Base-by-base conservation (phyloP, 1,140 invertebrate genomes). In the Pentalonia nigronervosa region DNA sequence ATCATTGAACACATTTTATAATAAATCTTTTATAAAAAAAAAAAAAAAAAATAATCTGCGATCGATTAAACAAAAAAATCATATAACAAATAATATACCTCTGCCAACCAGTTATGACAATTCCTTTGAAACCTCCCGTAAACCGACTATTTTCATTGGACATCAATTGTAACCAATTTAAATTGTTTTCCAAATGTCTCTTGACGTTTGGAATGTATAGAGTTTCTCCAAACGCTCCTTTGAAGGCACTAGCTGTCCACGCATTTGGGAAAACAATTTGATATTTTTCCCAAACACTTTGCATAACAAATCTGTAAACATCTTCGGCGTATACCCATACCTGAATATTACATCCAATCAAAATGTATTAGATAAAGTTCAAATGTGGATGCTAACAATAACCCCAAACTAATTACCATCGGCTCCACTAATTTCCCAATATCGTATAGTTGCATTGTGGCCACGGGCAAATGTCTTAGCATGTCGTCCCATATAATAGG, bases 401-500 rank as follows among this genome's bases (percentile, higher is more conserved):
- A 3, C 1, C 21, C 14, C 23, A 50, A 92, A 50, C 6, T 14
- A 92, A 93, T 94, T 91, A 98, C 97, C 96, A 99, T 98, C 0
- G 97, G 97, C 95, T 98, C 97, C 1, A 98, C 97, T 87, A 97
- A 96, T 56, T 96, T 96, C 1, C 97, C 96, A n/a, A 98, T 95
- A n/a, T 97, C 96, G 94, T 96, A 97, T 89, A 96, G 96, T 95
- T 96, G 95, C 95, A 97, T 96, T 94, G 96, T 95, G 93, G 96
- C 95, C 94, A 96, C 95, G n/a, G 96, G 96, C 94, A 98, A 96
- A 67, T 97, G 96, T 47, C 98, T 96, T 60, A 99, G 95, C 98
- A 99, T 99, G 95, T 99, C 99, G 95, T 99, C 98, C 99, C 99
- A 99, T 94, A 99, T 97, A 20, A 99, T 97, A 21, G 98, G 96